Conservation (phyloP, 2,113 vertebrate genomes). For the Acrocephalus arundinaceus region DNA sequence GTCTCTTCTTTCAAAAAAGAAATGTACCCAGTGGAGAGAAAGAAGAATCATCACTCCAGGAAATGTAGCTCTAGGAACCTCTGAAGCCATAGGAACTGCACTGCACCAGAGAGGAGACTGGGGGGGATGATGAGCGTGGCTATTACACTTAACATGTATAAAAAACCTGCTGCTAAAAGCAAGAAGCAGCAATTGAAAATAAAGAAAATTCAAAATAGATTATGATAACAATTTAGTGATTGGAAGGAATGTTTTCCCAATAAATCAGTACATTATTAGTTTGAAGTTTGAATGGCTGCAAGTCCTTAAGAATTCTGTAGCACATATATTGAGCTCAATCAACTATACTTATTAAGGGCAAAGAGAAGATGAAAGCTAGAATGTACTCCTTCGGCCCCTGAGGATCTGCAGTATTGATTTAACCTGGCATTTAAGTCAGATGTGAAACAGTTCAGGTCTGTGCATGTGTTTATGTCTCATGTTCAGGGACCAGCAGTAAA, state of each 20-base stretch:
- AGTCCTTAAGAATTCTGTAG: neutral
- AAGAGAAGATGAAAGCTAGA: neutral
- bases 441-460: neutral
- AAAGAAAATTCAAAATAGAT: neutral
- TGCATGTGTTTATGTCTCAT: accelerated
- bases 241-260: neutral
- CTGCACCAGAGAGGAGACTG: neutral
- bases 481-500: neutral
- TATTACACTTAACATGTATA: accelerated
- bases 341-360: neutral
- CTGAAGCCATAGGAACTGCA: neutral
- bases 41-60: neutral
- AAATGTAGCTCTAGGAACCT: neutral
- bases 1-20: neutral
- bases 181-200: neutral
- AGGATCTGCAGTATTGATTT: neutral
- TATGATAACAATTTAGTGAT: neutral
- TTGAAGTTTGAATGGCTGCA: neutral
- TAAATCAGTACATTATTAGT: neutral
- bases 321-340: neutral
- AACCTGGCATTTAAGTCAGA: neutral
- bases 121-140: no score
- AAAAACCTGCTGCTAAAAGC: neutral
- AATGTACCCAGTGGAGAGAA: neutral
- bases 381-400: neutral